These are phyloP conservation scores for Martes flavigula DNA, from an alignment of 2,797 vertebrate genomes.

Conservation along the genomic window DNA sequence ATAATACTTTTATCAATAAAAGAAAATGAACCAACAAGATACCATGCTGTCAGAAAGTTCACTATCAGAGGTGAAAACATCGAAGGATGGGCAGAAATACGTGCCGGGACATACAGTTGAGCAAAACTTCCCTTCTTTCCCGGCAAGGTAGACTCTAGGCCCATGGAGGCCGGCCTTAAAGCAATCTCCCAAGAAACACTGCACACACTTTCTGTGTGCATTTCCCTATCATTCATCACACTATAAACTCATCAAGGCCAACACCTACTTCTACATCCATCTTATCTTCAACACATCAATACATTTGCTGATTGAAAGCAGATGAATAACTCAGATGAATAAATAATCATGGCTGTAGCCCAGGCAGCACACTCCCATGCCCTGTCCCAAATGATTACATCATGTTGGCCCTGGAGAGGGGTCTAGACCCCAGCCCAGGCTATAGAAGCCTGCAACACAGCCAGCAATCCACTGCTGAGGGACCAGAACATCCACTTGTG, in stretches of 20 bases:
- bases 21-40: constrained; percentile 19
- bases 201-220: background rate
- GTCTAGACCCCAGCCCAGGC: background rate
- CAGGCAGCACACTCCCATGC: background rate
- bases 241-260: background rate
- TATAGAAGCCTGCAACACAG: background rate
- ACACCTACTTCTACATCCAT: background rate
- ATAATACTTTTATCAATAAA: constrained; percentile 35
- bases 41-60: background rate
- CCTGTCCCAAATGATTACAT: background rate
- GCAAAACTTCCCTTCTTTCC: background rate
- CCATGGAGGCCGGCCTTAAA: background rate
- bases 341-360: background rate
- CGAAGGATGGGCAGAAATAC: background rate
- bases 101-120: background rate
- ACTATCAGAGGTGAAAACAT: background rate
- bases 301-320: background rate
- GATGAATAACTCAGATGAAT: background rate
- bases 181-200: background rate
- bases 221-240: too few relatives aligned
- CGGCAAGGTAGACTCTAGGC: background rate
- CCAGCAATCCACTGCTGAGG: background rate
- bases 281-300: background rate
- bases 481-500: background rate
- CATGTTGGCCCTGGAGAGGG: background rate